Percentiles rank a stretch among this genome's conserved stretches.
Conservation (phyloP, 2,113 vertebrate species). For the Lanius ludovicianus region DNA sequence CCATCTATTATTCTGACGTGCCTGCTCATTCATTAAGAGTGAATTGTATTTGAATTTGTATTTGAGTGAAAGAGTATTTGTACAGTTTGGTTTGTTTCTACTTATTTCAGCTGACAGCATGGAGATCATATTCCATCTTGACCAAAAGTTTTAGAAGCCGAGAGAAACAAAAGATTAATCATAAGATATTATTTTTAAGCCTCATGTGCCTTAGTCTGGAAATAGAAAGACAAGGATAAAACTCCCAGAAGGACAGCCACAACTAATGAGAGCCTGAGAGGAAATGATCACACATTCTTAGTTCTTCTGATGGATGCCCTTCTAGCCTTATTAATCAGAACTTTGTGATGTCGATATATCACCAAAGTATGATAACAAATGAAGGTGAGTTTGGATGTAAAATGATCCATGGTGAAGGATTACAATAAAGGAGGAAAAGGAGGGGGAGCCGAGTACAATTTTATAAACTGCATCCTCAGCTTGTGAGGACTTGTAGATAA, state of each 20-base stretch:
- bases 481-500: conserved; percentile 52
- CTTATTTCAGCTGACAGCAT: neutral
- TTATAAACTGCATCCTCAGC: conserved; percentile 28
- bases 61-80: neutral
- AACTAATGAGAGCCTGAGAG: conserved; percentile 28
- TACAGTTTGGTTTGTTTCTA: neutral
- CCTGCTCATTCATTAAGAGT: neutral
- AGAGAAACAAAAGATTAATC: conserved; percentile 13
- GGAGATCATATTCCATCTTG: neutral
- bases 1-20: neutral
- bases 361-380: conserved; percentile 1
- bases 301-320: conserved; percentile 40
- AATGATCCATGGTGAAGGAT: conserved; percentile 21
- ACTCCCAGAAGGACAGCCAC: conserved; percentile 1
- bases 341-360: neutral
- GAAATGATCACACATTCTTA: conserved; percentile 27
- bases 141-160: neutral
- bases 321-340: conserved; percentile 33
- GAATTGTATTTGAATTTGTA: no score
- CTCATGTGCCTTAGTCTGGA: neutral
- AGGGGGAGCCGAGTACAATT: neutral
- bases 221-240: conserved; percentile 33
- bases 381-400: conserved; percentile 42
- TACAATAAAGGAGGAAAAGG: conserved; percentile 10
- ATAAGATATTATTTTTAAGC: conserved; percentile 13